Base-by-base conservation (phyloP, 1,140 invertebrate species). In the Hyposmocoma kahamanoa region DNA sequence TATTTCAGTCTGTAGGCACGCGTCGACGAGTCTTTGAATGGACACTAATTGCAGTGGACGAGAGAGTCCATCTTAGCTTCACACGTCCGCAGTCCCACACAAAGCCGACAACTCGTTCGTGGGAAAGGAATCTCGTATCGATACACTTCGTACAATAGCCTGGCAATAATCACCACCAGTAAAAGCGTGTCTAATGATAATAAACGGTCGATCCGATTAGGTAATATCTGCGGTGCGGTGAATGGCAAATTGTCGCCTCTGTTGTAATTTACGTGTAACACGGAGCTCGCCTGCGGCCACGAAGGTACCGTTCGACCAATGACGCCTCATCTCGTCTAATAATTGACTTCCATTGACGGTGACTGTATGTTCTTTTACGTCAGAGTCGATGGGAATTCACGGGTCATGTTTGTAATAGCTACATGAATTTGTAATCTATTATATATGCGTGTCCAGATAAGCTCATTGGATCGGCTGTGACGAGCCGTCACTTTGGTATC, bases 261-360 rank as follows among this genome's bases (percentile, higher is more conserved):
- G 61, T 62, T 56, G 69, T 68, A 72, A 69, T 72, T 61, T 68
- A 71, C 56, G 58, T 61, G 58, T 62, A 36, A 36, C 48, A 56
- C 50, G 20, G 50, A 53, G 34, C 50, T 52, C 47, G 64, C 53
- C 52, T 22, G 39, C 28, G 28, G 28, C 32, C 11, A n/a, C 32
- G 32, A 13, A 5, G n/a, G 4, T 26, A 39, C 13, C 28, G 41
- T 56, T 49, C 47, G 49, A 45, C 55, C 55, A 49, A 54, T 66
- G 69, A 72, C 60, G 63, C 64, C 58, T 67, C 53, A 49, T 50
- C 32, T n/a, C 11, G 53, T 58, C 57, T 51, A 53, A 63, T 65
- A 74, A 76, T 76, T 72, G 73, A 63, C 64, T 65, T 46, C 63
- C 66, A 72, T 78, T 79, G 68, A 70, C 62, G 62, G 56, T 59